A percentile compares a stretch with the other conserved stretches of the same genome.
phyloP scores from a whole-genome alignment of 2,888 invertebrate genomes.

The Tineola bisselliella region DNA sequence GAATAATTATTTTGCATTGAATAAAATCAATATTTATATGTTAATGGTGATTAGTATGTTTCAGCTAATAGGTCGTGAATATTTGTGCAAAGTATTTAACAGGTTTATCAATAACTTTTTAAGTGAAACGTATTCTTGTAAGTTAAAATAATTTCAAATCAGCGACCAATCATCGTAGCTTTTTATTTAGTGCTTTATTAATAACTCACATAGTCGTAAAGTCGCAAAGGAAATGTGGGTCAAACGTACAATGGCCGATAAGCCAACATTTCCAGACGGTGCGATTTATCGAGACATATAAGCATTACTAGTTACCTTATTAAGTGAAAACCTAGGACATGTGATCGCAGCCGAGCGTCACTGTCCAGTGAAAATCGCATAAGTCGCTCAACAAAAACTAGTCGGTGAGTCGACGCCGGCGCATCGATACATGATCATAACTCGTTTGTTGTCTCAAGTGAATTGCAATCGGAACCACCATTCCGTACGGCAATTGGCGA shows the following conservation, averaged over 20 bases:
- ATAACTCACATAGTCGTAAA: background rate
- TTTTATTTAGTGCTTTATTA: background rate
- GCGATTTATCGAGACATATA: slow-evolving; percentile 20
- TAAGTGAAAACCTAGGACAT: slow-evolving; percentile 32
- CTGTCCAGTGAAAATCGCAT: slow-evolving; percentile 27
- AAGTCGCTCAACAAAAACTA: slow-evolving; percentile 15
- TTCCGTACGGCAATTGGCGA: background rate
- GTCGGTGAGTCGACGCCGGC: slow-evolving; percentile 6
- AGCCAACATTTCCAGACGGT: slow-evolving; percentile 1
- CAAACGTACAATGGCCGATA: slow-evolving; percentile 13
- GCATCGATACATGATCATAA: slow-evolving; percentile 9
- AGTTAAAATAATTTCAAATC: too few species aligned
- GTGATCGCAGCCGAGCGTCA: slow-evolving; percentile 17
- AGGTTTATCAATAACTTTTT: slow-evolving; percentile 1
- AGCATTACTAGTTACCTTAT: slow-evolving; percentile 29
- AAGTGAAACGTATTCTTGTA: too few species aligned
- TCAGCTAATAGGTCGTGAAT: background rate
- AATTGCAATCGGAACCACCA: slow-evolving; percentile 2
- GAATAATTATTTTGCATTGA: too few species aligned
- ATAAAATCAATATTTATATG: too few species aligned
- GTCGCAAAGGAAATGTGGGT: slow-evolving; percentile 1
- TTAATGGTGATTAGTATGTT: too few species aligned
- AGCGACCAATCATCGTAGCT: background rate
- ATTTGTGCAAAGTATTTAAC: slow-evolving; percentile 1
- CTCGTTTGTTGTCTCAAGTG: background rate